Evolutionary conservation across 2,113 vertebrate genomes (phyloP), one percentile per base, ranked within the genome.

Genomic region (Neodon shergylaensis): DNA sequence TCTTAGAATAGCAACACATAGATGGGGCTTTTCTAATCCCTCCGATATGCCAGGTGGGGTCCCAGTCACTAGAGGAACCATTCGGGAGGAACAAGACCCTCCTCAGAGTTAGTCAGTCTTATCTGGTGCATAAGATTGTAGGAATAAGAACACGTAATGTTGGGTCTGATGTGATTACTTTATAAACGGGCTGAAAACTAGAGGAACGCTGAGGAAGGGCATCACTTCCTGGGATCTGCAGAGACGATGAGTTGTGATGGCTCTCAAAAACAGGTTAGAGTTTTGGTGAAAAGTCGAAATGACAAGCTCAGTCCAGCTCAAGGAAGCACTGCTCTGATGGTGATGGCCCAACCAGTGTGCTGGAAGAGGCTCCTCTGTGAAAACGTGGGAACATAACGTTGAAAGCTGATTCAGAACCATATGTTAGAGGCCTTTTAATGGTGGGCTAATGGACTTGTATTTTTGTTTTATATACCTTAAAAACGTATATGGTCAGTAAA

Each of bases 231-330:
- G 58, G 58, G 49, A 4, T 1, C 31, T 78, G 63, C 44, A 77
- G 42, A 86, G 36, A 90, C 26, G 26, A 16, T 92, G 58, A 74
- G 74, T 92, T 84, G 83, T 39, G 61, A 36, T 14, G 82, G 89
- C 78, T 19, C 39, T 54, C 36, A 81, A 39, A 90, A 77, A 14
- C 5, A n/a, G 65, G 21, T 5, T 78, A 78, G 58, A 39, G 81
- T 87, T 94, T 95, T 65, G 39, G 72, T 28, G 73, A 81, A n/a
- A 36, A 72, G 36, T 52, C 85, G 36, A 94, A 92, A 70, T 3
- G 13, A 54, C 5, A 47, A 95, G 63, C 24, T 14, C 21, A 83
- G 86, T 66, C 26, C 36, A 78, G 36, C 47, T 33, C 33, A 63
- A 95, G 63, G 68, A 31, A 78, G 47, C 7, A 22, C 11, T 73